Conservation (phyloP, 1,140 invertebrate species). For the Achroia grisella region DNA sequence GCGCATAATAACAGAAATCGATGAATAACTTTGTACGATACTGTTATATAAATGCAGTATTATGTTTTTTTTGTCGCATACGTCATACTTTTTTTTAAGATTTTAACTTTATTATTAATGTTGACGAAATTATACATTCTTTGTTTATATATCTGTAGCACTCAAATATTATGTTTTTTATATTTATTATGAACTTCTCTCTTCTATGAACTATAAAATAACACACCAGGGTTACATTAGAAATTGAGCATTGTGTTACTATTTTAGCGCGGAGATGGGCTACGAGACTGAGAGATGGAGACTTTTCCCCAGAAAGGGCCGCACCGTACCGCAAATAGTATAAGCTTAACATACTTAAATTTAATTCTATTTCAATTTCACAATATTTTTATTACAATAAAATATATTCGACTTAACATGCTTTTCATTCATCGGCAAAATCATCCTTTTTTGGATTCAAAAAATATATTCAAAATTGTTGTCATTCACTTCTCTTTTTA, state of each 20-base stretch:
- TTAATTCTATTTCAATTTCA: slow-evolving; percentile 28
- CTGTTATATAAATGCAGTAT: no score
- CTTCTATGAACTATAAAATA: slow-evolving; percentile 10
- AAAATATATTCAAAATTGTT: slow-evolving; percentile 29
- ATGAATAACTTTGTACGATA: no score
- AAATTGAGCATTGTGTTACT: slow-evolving; percentile 43
- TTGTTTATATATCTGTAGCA: slow-evolving; percentile 14
- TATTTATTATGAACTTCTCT: slow-evolving; percentile 3
- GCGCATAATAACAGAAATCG: no score
- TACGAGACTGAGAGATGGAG: slow-evolving; percentile 65
- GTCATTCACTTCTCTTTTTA: slow-evolving; percentile 70
- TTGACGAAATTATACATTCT: no score
- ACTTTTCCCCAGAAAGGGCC: slow-evolving; percentile 58
- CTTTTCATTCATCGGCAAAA: slow-evolving; percentile 67
- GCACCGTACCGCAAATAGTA: slow-evolving; percentile 66
- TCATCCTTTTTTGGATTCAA: slow-evolving; percentile 21
- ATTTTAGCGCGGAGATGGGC: slow-evolving; percentile 60
- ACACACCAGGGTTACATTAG: slow-evolving; percentile 19
- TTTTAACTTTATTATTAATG: no score
- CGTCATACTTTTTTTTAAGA: no score
- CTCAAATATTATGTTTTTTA: slow-evolving; percentile 9
- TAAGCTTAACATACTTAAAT: slow-evolving; percentile 50
- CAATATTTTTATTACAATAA: slow-evolving; percentile 55
- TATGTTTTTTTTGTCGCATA: no score
- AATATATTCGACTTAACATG: slow-evolving; percentile 47